Conservation (phyloP, 2,113 vertebrate genomes). For the Pontoporia blainvillei region DNA sequence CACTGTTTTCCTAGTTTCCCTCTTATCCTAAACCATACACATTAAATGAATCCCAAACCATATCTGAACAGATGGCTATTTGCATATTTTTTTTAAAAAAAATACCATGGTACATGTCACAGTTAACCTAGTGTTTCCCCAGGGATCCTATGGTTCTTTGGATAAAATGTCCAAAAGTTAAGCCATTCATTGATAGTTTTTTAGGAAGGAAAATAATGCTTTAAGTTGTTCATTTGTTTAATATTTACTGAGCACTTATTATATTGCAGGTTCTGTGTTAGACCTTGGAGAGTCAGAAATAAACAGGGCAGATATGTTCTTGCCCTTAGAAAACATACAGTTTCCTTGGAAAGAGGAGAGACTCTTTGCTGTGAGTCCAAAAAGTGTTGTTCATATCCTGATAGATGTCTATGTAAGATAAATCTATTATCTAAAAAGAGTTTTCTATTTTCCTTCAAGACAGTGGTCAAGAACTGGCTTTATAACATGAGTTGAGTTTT, state of each 20-base stretch:
- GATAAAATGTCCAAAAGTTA: constrained; percentile 27
- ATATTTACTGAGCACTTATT: neutral
- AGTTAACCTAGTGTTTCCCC: constrained; percentile 40
- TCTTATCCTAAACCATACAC: constrained; percentile 37
- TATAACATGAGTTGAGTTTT: neutral
- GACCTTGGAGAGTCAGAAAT: neutral
- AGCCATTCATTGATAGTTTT: neutral
- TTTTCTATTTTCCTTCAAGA: neutral
- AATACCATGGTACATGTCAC: constrained; percentile 24
- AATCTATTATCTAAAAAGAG: neutral
- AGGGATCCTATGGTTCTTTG: neutral
- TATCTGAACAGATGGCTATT: constrained; percentile 63
- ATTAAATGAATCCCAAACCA: constrained; percentile 27
- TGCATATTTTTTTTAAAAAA: constrained; percentile 62
- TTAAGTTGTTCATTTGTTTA: neutral
- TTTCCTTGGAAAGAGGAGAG: neutral
- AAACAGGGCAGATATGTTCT: neutral
- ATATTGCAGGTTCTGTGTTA: neutral
- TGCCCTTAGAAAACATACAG: neutral
- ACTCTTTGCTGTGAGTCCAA: neutral
- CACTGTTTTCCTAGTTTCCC: constrained; percentile 32
- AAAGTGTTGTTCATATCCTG: neutral
- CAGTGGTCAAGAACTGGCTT: neutral
- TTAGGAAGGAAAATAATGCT: neutral
- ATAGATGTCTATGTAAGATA: neutral